These are phyloP conservation scores for Melinaea menophilus DNA, from an alignment of 2,888 invertebrate genomes.

Conservation along the genomic window DNA sequence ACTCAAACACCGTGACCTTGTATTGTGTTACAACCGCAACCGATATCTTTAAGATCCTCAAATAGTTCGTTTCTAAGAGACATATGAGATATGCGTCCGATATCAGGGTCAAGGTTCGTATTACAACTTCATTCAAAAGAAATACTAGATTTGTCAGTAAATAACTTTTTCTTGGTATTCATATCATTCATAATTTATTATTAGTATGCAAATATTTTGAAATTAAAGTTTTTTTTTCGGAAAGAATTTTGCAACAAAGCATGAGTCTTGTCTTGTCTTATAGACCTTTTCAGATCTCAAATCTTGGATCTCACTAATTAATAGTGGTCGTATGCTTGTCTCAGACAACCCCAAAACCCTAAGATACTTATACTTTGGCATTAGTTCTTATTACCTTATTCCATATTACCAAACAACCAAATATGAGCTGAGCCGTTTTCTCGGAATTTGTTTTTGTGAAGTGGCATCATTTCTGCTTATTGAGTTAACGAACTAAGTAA, in stretches of 20 bases:
- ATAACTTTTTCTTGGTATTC: too few relatives aligned
- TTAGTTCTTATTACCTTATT: constrained; percentile 39
- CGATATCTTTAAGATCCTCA: constrained; percentile 28
- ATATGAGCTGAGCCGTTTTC: constrained; percentile 17
- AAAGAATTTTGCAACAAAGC: too few relatives aligned
- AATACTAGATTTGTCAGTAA: too few relatives aligned
- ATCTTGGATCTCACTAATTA: neutral
- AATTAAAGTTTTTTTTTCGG: too few relatives aligned
- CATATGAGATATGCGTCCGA: constrained; percentile 22
- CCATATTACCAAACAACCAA: constrained; percentile 30
- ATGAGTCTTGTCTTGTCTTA: too few relatives aligned
- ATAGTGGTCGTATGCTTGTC: neutral
- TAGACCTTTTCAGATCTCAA: neutral
- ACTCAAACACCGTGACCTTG: constrained; percentile 33
- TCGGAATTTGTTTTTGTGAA: constrained; percentile 22
- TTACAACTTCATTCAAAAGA: constrained; percentile 26
- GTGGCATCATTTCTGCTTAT: constrained; percentile 22
- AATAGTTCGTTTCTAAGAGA: constrained; percentile 25
- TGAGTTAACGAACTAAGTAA: constrained; percentile 9
- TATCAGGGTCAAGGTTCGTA: constrained; percentile 28
- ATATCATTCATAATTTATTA: too few relatives aligned
- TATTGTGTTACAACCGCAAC: constrained; percentile 35
- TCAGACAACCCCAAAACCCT: neutral
- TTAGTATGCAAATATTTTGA: too few relatives aligned
- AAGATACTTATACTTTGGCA: constrained; percentile 47